Base-by-base conservation (phyloP, 92 coral and sea anemone species). In the Zoanthus sociatus region DNA sequence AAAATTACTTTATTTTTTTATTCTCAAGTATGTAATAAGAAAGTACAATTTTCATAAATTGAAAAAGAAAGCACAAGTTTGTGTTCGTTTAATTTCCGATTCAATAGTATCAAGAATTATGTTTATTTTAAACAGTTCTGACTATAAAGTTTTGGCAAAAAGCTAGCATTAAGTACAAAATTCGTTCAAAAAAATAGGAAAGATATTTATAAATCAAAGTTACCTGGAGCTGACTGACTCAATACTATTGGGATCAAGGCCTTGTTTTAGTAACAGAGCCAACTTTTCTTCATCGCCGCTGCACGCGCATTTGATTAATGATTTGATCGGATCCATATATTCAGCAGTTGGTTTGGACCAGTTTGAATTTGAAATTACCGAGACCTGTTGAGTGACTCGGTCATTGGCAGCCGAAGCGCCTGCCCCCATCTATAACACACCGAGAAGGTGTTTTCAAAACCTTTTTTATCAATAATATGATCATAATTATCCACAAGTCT, bases 241-340 rank as follows among this genome's bases (percentile, higher is more conserved):
- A 21, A 79, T 47, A 73, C 79, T 87, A 48, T 90, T 90, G 9
- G 93, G 93, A 69, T 90, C 88, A 79, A 90, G 83, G 15, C 93
- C 93, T 12, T 90, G 91, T 32, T 87, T 82, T 68, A 90, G 21
- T 46, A 90, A 78, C 0, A 87, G 61, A 12, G 45, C 16, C 61
- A 87, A 44, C 16, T 90, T 75, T 12, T 82, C 86, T 42, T 71
- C 63, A 10, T 90, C 58, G 18, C 93, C 93, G 37, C 56, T n/a
- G 86, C 93, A 78, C 48, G 88, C 93, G 69, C 91, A 82, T n/a
- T 70, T 55, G 21, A 90, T 64, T 81, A 90, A 66, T 7, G 84
- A 61, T 3, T 18, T 70, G 47, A 82, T 83, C 0, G 91, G 88
- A 48, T 90, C 91, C 71, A 53, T 90, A 8, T 76, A 51, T 14